These are phyloP conservation scores for Aurelia aurita complex sp. Pacific DNA, from an alignment of 30 jellyfish, hydroid and myxozoan species.

Conservation along the genomic window DNA sequence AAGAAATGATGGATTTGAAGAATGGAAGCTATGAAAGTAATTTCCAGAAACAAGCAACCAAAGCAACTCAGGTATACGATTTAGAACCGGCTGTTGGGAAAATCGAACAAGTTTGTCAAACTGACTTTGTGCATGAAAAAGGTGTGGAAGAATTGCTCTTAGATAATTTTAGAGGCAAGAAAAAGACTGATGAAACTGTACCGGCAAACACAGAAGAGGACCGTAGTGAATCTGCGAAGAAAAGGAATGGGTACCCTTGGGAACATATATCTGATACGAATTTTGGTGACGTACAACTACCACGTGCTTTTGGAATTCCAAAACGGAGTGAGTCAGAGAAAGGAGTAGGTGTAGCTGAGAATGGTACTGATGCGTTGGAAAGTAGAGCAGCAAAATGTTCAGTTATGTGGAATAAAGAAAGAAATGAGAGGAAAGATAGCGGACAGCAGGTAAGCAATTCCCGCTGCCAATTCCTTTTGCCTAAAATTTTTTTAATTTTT, in stretches of 20 bases:
- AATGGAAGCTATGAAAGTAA: neutral
- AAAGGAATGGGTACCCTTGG: constrained; percentile 43
- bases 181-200: neutral
- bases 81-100: constrained; percentile 20
- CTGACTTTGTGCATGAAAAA: constrained; percentile 42
- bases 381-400: too few relatives aligned
- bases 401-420: too few relatives aligned
- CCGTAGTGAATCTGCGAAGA: neutral
- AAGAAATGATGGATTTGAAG: constrained; percentile 12
- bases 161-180: constrained; percentile 1
- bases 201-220: neutral
- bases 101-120: constrained; percentile 59
- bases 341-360: too few relatives aligned
- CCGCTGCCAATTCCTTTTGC: too few relatives aligned
- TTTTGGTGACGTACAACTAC: neutral
- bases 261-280: constrained; percentile 26
- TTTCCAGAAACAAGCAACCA: neutral
- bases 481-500: too few relatives aligned
- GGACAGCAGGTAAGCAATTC: too few relatives aligned
- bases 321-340: neutral
- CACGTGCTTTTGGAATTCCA: neutral
- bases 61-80: constrained; percentile 36
- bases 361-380: too few relatives aligned
- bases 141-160: constrained; percentile 40
- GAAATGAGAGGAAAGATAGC: too few relatives aligned